Base-by-base conservation (phyloP, 1,140 invertebrate species). In the Panulirus ornatus region DNA sequence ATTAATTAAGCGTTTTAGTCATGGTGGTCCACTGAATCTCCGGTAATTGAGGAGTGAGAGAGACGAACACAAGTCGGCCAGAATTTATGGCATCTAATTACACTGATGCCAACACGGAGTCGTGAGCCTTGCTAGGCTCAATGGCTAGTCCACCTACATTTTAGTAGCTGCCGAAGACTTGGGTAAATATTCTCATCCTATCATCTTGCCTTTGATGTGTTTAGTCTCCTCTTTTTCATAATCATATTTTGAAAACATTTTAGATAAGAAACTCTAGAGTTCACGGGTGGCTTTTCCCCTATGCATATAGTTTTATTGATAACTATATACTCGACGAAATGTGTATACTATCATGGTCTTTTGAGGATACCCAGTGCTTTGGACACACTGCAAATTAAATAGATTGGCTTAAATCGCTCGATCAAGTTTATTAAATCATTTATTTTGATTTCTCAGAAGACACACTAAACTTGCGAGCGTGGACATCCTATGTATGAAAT, bases 1-100 rank as follows among this genome's bases (percentile, higher is more conserved):
- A 88, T 88, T 88, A 88, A 88, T 88, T 88, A 88, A 88, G 85
- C 75, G 85, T 79, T 81, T 88, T 88, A 81, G 85, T 88, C 85
- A 88, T 76, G 85, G 85, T 88, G 85, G 76, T 88, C 85, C 85
- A 88, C 36, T 88, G 85, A 88, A 88, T 88, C 85, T 81, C n/a
- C 36, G 76, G 76, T 88, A 88, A 88, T 88, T 66, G 76, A 3
- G n/a, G 75, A 66, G 75, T 70, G 51, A 2, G 85, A 54, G 34
- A 6, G 14, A 40, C 16, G 51, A 88, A 88, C 76, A 79, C 85
- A 78, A 70, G 51, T 22, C 30, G 19, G 51, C 38, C 34, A 51
- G 70, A 81, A 88, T 88, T 88, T 88, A 88, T 88, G 51, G 75
- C 75, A 36, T 44, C 42, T 79, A 88, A 88, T 88, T 88, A 88